Percentiles rank a stretch among this genome's conserved stretches.
These are phyloP conservation scores for Eulemur rufifrons DNA, from an alignment of 2,113 vertebrate species.

Conservation along the genomic window DNA sequence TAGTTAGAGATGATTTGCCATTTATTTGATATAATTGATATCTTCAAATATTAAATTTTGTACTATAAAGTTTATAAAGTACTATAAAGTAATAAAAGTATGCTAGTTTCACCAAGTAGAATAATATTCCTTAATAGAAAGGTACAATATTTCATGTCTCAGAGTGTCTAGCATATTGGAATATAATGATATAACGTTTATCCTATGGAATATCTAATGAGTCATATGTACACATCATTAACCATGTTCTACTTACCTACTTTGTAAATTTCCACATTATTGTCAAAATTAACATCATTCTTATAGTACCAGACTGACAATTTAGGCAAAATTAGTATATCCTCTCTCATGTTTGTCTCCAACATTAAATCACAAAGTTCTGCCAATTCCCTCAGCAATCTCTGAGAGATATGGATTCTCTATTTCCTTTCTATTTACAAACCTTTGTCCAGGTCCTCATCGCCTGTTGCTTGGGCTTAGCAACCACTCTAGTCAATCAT, in stretches of 20 bases:
- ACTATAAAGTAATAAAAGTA: neutral
- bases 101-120: neutral
- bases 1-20: neutral
- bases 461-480: neutral
- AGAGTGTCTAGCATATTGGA: neutral
- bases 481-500: neutral
- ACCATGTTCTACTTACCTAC: neutral
- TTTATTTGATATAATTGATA: neutral
- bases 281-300: conserved; percentile 20
- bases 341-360: neutral
- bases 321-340: conserved; percentile 18
- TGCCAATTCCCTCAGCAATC: neutral
- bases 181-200: neutral
- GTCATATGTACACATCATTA: neutral
- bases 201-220: neutral
- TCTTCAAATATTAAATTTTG: conserved; percentile 9
- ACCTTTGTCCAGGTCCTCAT: neutral
- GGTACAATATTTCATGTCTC: neutral
- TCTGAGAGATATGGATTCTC: neutral
- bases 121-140: conserved; percentile 36
- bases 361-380: conserved; percentile 39
- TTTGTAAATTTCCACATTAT: neutral
- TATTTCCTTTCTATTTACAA: neutral
- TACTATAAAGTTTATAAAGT: neutral
- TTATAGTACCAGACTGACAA: neutral